Conservation (phyloP, 2,797 vertebrate species). For the Cynodonichthys magdalenae region DNA sequence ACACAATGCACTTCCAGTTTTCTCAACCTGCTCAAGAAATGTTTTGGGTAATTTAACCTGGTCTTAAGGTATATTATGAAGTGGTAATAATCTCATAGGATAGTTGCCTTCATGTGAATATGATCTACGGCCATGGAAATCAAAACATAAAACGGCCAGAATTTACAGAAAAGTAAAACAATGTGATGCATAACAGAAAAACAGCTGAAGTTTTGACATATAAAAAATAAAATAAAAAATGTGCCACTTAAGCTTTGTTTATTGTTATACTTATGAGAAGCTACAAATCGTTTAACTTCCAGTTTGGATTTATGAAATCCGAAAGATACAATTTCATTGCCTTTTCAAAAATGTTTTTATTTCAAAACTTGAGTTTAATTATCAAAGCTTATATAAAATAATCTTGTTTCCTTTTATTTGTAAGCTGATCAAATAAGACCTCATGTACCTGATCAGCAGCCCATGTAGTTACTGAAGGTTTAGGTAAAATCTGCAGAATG, state of each 20-base stretch:
- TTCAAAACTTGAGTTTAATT: neutral
- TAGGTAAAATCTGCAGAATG: conserved; percentile 37
- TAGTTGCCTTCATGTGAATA: no score
- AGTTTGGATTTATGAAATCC: no score
- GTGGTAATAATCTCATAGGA: no score
- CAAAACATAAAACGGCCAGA: neutral
- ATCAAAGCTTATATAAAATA: neutral
- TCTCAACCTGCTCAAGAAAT: neutral
- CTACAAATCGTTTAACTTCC: no score
- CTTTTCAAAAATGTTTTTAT: neutral
- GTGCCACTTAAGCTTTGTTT: no score
- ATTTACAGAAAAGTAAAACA: neutral
- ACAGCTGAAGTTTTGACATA: no score
- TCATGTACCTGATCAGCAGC: no score
- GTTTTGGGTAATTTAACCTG: neutral
- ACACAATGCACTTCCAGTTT: neutral
- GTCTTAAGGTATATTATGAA: neutral
- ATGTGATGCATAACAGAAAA: no score
- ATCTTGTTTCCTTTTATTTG: neutral
- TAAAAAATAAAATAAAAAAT: no score
- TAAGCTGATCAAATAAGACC: neutral
- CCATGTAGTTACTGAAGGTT: conserved; percentile 4
- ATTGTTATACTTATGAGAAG: no score
- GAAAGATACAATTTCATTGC: neutral
- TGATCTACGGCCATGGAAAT: no score